These are phyloP conservation scores for Penaeus vannamei DNA, from an alignment of 1,140 invertebrate species.

Conservation along the genomic window DNA sequence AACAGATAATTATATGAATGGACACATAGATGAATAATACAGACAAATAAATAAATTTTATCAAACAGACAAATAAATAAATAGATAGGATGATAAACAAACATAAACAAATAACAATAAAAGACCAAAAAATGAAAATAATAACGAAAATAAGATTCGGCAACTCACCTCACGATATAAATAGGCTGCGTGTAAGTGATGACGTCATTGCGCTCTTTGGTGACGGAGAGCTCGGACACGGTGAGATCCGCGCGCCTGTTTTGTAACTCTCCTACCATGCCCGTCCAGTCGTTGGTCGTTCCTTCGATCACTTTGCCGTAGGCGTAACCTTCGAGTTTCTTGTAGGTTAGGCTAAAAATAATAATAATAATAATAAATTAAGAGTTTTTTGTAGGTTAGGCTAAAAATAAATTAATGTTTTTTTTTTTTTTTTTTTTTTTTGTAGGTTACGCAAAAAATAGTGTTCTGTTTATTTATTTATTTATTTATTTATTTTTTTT, in stretches of 20 bases:
- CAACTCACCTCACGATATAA: conserved; percentile 58
- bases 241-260: conserved; percentile 57
- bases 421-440: too few species aligned
- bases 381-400: background rate
- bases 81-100: too few species aligned
- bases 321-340: background rate
- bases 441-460: too few species aligned
- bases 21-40: too few species aligned
- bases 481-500: too few species aligned
- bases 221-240: conserved; percentile 64
- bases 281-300: conserved; percentile 53
- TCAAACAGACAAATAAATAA: too few species aligned
- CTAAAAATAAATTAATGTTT: too few species aligned
- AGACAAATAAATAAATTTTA: too few species aligned
- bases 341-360: background rate
- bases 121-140: too few species aligned
- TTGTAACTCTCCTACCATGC: conserved; percentile 64
- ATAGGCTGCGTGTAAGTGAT: conserved; percentile 64
- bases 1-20: too few species aligned
- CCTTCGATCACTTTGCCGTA: conserved; percentile 41
- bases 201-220: conserved; percentile 49
- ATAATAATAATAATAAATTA: background rate
- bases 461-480: too few species aligned
- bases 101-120: too few species aligned
- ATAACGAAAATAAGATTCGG: background rate